These are phyloP conservation scores for Idaea straminata DNA, from an alignment of 2,888 invertebrate species.

Conservation along the genomic window DNA sequence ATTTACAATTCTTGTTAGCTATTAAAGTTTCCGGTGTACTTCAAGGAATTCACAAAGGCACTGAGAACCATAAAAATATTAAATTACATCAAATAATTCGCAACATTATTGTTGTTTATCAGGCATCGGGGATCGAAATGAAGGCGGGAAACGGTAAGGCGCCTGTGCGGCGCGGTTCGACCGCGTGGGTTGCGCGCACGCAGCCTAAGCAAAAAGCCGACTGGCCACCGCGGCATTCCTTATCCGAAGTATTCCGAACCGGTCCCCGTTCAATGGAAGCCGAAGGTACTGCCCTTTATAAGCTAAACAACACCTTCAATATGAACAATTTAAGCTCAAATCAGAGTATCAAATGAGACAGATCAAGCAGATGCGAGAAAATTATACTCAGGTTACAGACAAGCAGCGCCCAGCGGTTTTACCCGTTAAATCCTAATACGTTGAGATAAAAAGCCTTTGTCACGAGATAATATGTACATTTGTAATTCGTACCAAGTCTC, in stretches of 20 bases:
- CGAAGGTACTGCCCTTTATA: conserved; percentile 43
- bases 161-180: conserved; percentile 43
- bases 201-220: conserved; percentile 68
- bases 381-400: conserved; percentile 52
- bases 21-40: conserved; percentile 10
- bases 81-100: conserved; percentile 61
- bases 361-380: conserved; percentile 44
- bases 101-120: conserved; percentile 59
- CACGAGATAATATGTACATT: no score
- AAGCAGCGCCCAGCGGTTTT: no score
- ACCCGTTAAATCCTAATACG: no score
- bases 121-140: conserved; percentile 35
- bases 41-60: conserved; percentile 9
- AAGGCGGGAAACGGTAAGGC: conserved; percentile 51
- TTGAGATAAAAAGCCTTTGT: no score
- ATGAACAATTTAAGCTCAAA: conserved; percentile 31
- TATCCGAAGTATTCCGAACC: conserved; percentile 48
- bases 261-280: conserved; percentile 71
- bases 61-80: conserved; percentile 28
- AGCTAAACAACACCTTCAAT: conserved; percentile 46
- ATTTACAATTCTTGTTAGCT: neutral
- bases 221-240: conserved; percentile 65
- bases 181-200: conserved; percentile 65
- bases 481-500: no score
- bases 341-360: conserved; percentile 24